Evolutionary conservation across 2,113 vertebrate species (phyloP), one percentile per base, ranked within the genome.

Genomic region (Rousettus leschenaultii): DNA sequence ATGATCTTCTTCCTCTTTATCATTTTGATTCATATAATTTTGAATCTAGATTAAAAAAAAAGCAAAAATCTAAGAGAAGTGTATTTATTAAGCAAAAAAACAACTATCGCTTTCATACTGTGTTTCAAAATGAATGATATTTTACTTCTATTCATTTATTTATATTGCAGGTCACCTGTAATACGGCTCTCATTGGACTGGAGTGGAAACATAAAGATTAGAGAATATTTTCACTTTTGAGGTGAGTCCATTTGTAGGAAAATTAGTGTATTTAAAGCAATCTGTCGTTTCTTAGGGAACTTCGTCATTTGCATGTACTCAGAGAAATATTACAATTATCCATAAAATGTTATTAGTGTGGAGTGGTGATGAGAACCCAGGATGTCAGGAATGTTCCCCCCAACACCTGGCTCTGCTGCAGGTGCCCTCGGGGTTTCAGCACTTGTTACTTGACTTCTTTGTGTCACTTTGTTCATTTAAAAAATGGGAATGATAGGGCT

Each of bases 191-290:
- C 51, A 45, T n/a, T 94, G 84, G 40, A 38, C 48, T 65, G 66
- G 89, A 57, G 45, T 48, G 19, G 80, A 68, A 87, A 35, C 21
- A 3, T 38, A 80, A 59, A 80, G 71, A 79, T 40, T 83, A 40
- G 65, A 92, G 28, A 73, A 71, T 74, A 19, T 73, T 87, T 97
- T 88, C 28, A 43, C 88, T 93, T 95, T n/a, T 77, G 57, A 68
- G 93, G 96, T 97, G 61, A 96, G 85, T 91, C 30, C 68, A 55
- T 88, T 68, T 83, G n/a, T 51, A 85, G 80, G 88, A 84, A 87
- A 87, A 40, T 75, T 33, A 45, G 28, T 22, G 13, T 45, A 65
- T 51, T 84, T 87, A 86, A 77, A 85, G 2, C 24, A 40, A 8
- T 53, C 53, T 59, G 16, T 1, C 45, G 4, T 22, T 78, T 84